These are phyloP conservation scores for Ligdia adustata DNA, from an alignment of 2,888 invertebrate genomes.

Conservation along the genomic window DNA sequence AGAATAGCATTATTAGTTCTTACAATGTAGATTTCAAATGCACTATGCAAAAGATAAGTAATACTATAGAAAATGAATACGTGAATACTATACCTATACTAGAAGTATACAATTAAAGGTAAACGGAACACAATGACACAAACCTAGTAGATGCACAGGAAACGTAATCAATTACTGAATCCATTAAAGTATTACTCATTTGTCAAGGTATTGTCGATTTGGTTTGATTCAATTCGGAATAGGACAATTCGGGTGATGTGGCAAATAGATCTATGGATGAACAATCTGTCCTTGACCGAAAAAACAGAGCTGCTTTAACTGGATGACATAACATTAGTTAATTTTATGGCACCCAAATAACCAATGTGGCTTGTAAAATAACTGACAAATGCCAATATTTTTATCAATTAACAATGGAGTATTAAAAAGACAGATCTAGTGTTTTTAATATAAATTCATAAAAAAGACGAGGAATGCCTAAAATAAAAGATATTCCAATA, in stretches of 20 bases:
- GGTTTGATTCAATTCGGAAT: conserved; percentile 39
- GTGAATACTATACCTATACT: background rate
- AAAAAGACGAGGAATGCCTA: no score
- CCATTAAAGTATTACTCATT: conserved; percentile 42
- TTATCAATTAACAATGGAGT: no score
- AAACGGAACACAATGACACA: conserved; percentile 33
- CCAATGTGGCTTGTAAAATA: no score
- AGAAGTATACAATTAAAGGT: conserved; percentile 9
- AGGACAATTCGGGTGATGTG: conserved; percentile 38
- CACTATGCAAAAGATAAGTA: background rate
- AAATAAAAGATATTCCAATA: no score
- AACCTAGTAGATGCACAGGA: conserved; percentile 54
- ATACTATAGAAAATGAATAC: background rate
- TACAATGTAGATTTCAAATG: conserved; percentile 12
- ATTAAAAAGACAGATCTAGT: no score
- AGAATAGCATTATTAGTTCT: conserved; percentile 14
- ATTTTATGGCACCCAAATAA: background rate
- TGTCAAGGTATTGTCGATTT: conserved; percentile 50
- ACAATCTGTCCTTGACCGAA: conserved; percentile 30
- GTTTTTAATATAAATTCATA: no score
- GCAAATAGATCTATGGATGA: conserved; percentile 29
- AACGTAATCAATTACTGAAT: conserved; percentile 58
- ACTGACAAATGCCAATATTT: no score
- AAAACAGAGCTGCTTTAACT: conserved; percentile 14
- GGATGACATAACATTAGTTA: background rate